These are phyloP conservation scores for Nephrotoma appendiculata DNA, from an alignment of 2,888 invertebrate species.

Conservation along the genomic window DNA sequence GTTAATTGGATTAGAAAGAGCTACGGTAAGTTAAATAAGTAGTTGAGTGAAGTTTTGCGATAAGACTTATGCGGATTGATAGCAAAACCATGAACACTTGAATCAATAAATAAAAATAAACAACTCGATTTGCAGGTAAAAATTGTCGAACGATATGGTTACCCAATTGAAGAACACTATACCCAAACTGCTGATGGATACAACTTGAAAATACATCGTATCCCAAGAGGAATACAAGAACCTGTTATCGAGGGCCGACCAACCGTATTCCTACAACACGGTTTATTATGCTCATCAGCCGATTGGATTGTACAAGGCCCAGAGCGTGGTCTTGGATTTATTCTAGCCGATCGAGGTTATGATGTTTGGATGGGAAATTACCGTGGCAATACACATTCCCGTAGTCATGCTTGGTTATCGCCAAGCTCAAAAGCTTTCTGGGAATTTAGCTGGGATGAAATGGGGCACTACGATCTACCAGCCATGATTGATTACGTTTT, in stretches of 20 bases:
- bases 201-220: constrained; percentile 55
- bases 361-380: constrained; percentile 50
- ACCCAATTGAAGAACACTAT: constrained; percentile 46
- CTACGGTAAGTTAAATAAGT: neutral
- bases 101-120: neutral
- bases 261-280: constrained; percentile 47
- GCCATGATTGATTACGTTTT: constrained; percentile 44
- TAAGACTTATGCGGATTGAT: neutral
- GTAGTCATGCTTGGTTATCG: constrained; percentile 32
- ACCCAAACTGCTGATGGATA: constrained; percentile 65
- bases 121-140: constrained; percentile 24
- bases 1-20: neutral
- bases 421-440: constrained; percentile 22
- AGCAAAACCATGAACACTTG: neutral
- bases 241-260: neutral
- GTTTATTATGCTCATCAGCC: constrained; percentile 56
- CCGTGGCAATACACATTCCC: constrained; percentile 46
- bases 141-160: constrained; percentile 45
- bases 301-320: constrained; percentile 62
- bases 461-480: constrained; percentile 40
- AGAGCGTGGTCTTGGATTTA: constrained; percentile 37
- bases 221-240: neutral
- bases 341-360: constrained; percentile 35
- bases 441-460: constrained; percentile 43
- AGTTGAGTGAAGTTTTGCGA: neutral